Evolutionary conservation across 2,797 vertebrate species (phyloP).

Genomic region (Spinus pinus): DNA sequence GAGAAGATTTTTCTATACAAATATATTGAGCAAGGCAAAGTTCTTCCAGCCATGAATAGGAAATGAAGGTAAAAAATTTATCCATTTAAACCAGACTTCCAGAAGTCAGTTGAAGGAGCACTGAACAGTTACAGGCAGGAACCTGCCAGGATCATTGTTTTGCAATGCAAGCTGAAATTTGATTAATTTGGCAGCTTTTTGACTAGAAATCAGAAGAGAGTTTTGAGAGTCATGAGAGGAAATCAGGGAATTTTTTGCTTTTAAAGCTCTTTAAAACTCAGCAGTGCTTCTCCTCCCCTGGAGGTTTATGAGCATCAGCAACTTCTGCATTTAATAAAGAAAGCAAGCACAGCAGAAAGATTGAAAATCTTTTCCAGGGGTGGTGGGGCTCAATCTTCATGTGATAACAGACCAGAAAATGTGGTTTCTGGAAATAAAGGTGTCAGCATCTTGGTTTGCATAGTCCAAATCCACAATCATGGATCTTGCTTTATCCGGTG

Average conservation of each 20-base stretch:
- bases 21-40: not conserved
- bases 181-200: not conserved
- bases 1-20: not conserved
- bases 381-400: not conserved
- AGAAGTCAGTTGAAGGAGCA: not conserved
- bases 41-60: not conserved
- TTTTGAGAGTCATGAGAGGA: not conserved
- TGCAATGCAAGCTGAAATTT: not conserved
- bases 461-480: not conserved
- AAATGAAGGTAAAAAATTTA: not conserved
- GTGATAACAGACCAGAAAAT: not conserved
- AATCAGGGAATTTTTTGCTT: constrained; percentile 2
- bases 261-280: constrained; percentile 3
- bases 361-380: not conserved
- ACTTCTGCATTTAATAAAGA: constrained; percentile 14
- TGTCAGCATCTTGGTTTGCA: not conserved
- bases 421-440: not conserved
- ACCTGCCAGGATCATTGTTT: not conserved
- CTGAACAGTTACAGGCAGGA: not conserved
- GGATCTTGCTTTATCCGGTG: not conserved
- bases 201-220: not conserved
- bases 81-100: not conserved
- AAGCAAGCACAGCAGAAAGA: not conserved
- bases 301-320: not conserved
- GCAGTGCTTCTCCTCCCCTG: not conserved